These are phyloP conservation scores for Netelia fuscicornis DNA, from an alignment of 2,888 invertebrate genomes.

Conservation along the genomic window DNA sequence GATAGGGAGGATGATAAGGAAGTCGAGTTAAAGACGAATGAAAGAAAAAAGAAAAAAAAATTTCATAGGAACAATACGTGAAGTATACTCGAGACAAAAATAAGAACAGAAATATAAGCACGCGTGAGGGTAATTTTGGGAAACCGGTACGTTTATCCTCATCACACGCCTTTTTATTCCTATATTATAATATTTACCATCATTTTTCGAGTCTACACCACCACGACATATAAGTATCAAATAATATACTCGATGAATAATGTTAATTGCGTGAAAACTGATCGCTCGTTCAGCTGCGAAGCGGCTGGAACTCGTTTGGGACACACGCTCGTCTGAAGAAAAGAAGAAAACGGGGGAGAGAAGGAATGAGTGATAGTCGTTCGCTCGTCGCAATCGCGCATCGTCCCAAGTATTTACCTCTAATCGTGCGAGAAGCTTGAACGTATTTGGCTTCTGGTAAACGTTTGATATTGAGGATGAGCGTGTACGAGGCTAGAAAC, in stretches of 20 bases:
- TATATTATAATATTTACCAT: constrained; percentile 40
- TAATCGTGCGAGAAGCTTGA: too few species aligned
- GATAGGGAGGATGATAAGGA: not conserved
- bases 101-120: not conserved
- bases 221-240: not conserved
- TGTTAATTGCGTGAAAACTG: not conserved
- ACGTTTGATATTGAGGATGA: too few species aligned
- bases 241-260: not conserved
- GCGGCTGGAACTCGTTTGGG: not conserved
- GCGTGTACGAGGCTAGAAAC: too few species aligned
- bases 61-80: not conserved
- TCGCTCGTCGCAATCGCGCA: too few species aligned
- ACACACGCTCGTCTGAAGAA: too few species aligned
- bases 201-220: constrained; percentile 32
- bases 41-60: constrained; percentile 17
- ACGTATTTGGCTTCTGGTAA: too few species aligned
- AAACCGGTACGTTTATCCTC: constrained; percentile 24
- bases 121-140: not conserved
- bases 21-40: not conserved
- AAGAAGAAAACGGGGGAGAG: too few species aligned
- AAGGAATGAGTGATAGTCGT: too few species aligned
- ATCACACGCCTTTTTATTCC: constrained; percentile 54
- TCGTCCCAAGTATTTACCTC: too few species aligned
- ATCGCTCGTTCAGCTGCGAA: not conserved
- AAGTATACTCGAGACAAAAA: not conserved